These are phyloP conservation scores for Dipodomys merriami DNA, from an alignment of 2,113 vertebrate species.

Conservation along the genomic window DNA sequence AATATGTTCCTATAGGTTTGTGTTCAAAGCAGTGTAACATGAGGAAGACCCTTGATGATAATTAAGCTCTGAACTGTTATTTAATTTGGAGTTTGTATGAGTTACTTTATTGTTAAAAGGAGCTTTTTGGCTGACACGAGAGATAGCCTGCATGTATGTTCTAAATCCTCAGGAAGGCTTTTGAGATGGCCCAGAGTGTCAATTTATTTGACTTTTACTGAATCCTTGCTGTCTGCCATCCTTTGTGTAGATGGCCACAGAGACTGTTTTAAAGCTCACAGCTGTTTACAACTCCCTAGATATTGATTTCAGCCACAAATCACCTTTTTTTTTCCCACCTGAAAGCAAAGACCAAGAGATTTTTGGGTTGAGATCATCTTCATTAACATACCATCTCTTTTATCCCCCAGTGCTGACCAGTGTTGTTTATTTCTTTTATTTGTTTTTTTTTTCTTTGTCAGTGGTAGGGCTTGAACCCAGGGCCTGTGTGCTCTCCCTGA, in stretches of 20 bases:
- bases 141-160: conserved; percentile 15
- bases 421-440: no score
- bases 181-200: background rate
- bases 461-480: no score
- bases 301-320: background rate
- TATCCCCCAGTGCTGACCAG: background rate
- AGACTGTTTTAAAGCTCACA: background rate
- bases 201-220: conserved; percentile 14
- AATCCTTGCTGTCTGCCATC: conserved; percentile 15
- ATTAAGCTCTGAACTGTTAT: conserved; percentile 65
- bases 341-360: background rate
- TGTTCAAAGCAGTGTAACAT: conserved; percentile 46
- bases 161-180: background rate
- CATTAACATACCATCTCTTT: background rate
- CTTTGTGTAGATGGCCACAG: background rate
- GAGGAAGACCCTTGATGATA: conserved; percentile 57
- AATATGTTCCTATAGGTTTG: conserved; percentile 37
- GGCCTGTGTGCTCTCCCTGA: no score
- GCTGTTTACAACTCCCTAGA: background rate
- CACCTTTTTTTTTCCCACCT: background rate
- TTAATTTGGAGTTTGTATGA: conserved; percentile 64
- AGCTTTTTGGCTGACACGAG: background rate
- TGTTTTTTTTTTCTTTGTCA: no score
- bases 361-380: conserved; percentile 7
- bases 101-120: conserved; percentile 31